A percentile compares a stretch with the other conserved stretches of the same genome.
These are phyloP conservation scores for Notolabrus celidotus DNA, from an alignment of 2,797 vertebrate genomes.

Conservation along the genomic window DNA sequence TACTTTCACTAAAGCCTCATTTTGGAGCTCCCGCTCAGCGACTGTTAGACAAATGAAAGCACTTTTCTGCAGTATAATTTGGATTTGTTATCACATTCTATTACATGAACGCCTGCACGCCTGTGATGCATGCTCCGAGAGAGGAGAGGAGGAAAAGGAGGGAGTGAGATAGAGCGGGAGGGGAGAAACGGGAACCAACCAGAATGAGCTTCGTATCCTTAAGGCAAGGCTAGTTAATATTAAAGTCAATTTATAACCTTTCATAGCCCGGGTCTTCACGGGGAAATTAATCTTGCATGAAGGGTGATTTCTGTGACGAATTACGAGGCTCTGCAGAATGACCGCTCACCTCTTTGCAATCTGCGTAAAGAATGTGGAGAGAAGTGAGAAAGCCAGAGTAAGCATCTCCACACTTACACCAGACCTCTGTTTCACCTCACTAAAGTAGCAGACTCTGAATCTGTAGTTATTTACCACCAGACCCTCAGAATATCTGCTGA, in stretches of 20 bases:
- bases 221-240: constrained; percentile 84
- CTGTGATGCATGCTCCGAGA: constrained; percentile 62
- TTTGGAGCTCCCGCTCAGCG: constrained; percentile 55
- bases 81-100: constrained; percentile 77
- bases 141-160: constrained; percentile 12
- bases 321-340: constrained; percentile 60
- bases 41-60: constrained; percentile 72
- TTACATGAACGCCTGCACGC: constrained; percentile 59
- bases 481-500: neutral
- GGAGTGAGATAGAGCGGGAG: constrained; percentile 30
- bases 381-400: constrained; percentile 31
- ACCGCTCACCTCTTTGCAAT: constrained; percentile 59
- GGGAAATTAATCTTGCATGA: constrained; percentile 82
- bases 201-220: constrained; percentile 76
- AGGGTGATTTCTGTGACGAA: constrained; percentile 78
- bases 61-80: constrained; percentile 72
- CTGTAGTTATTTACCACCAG: neutral
- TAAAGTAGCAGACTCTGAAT: neutral
- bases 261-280: constrained; percentile 68
- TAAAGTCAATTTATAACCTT: constrained; percentile 83
- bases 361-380: constrained; percentile 37
- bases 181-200: constrained; percentile 45
- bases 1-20: constrained; percentile 65
- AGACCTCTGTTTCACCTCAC: constrained; percentile 3
- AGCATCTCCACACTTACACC: constrained; percentile 29